Base-by-base conservation (phyloP, 2,888 invertebrate genomes). In the Julus scanicus region DNA sequence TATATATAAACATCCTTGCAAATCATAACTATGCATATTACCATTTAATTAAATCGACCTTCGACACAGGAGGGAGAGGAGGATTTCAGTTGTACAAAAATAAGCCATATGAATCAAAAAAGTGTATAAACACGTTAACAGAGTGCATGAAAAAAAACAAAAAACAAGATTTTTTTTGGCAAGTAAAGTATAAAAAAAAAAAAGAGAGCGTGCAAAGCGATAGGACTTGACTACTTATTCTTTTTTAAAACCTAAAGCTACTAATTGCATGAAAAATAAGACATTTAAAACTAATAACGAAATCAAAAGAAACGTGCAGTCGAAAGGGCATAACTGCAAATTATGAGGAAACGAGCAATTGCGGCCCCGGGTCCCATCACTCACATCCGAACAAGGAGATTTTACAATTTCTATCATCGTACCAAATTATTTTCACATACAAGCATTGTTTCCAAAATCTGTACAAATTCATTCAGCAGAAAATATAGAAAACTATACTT, bases 271-370 rank as follows among this genome's bases (percentile, higher is more conserved):
- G 87, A 87, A 87, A 87, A 87, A 86, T 57, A 87, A 83, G 83
- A 87, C 44, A 87, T 87, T 80, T 80, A 80, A 53, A 87, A 80
- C 87, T 80, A 80, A 87, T 87, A 87, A 80, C 80, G 71, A 40
- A 87, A 87, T 87, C 40, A 40, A 71, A 80, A 83, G 80, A 80
- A 80, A 80, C 37, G 13, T 8, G n/a, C 17, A 63, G 20, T 20
- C 63, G 20, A 20, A 63, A 63, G n/a, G 63, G 20, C 63, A 20
- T 37, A 39, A 80, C 37, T 80, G 80, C 80, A 80, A 37, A 37
- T 80, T 80, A 37, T 13, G 80, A 37, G 29, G 29, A 29, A 71
- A 71, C 29, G 29, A 80, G 11, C 11, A 15, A 37, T 71, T 71
- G 11, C 71, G 29, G 29, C 20, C n/a, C 71, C 29, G 5, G 20